Percentiles rank a stretch among this genome's conserved stretches.
Conservation (phyloP, 1,140 invertebrate genomes). For the Leptinotarsa defecta region DNA sequence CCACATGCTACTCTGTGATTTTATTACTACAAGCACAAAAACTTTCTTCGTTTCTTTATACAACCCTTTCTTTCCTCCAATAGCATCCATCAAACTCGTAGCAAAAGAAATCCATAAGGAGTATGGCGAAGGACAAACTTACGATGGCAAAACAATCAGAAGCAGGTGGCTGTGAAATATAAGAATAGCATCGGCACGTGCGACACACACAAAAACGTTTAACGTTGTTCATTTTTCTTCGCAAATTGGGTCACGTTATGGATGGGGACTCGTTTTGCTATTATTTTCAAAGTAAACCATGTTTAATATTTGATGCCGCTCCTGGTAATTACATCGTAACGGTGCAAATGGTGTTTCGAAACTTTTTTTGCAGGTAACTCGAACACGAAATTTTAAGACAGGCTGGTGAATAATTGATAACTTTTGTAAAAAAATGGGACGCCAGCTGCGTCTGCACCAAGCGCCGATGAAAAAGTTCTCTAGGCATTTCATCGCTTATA, state of each 20-base stretch:
- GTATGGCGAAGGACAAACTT: conserved; percentile 25
- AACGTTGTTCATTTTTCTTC: conserved; percentile 32
- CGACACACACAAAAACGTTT: conserved; percentile 36
- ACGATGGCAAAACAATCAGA: conserved; percentile 44
- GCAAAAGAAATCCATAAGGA: conserved; percentile 22
- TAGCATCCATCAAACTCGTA: conserved; percentile 41
- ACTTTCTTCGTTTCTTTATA: background rate
- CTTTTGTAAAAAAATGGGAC: too few relatives aligned
- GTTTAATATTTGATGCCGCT: background rate
- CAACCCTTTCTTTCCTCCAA: conserved; percentile 14
- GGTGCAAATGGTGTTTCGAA: too few relatives aligned
- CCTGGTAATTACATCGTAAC: background rate
- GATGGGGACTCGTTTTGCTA: conserved; percentile 1
- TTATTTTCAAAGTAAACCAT: background rate
- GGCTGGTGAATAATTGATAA: too few relatives aligned
- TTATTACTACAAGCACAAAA: background rate
- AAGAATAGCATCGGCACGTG: conserved; percentile 42
- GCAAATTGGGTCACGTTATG: conserved; percentile 13
- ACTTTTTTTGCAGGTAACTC: too few relatives aligned
- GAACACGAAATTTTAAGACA: too few relatives aligned
- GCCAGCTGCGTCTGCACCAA: too few relatives aligned
- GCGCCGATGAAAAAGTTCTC: too few relatives aligned
- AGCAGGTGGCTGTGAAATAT: conserved; percentile 46
- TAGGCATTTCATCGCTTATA: too few relatives aligned
- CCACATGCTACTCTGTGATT: background rate